Evolutionary conservation across 1,140 invertebrate species (phyloP), one percentile per base, ranked within the genome.

Genomic region (Apolygus lucorum): DNA sequence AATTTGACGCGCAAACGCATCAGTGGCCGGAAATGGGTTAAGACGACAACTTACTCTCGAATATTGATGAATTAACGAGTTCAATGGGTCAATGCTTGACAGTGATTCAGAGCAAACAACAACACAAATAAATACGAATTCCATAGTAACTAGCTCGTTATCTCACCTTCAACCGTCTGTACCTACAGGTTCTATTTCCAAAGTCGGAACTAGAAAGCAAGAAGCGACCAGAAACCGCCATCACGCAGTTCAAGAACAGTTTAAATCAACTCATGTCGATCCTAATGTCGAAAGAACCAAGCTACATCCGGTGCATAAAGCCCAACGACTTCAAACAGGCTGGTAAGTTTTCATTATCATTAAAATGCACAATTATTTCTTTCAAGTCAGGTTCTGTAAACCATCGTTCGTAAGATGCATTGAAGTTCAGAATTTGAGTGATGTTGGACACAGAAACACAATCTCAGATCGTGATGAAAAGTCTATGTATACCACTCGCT

Each of bases 241-340:
- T 90, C 54, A 93, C 91, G 1, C 92, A 95, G 79, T 96, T 96
- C 79, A 94, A 90, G 76, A 88, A 85, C 68, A 94, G 91, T 54
- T 79, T 96, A 49, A 88, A 88, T 74, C 86, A 93, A 75, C 81
- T 95, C 11, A 91, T 95, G 85, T 88, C 87, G 52, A 94, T 92
- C 71, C 81, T 94, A 2, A 89, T 89, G 84, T 87, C 86, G 73
- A 94, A 95, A 79, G 90, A 94, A 76, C 92, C 92, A 0, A 93
- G 90, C n/a, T 95, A 95, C 76, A 90, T 95, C 70, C 82, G 92
- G n/a, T 94, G 91, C 78, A 95, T 95, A 74, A 94, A 94, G 75
- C 91, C 92, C 0, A 95, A 94, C 75, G 90, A 93, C 74, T 82
- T 80, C 76, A 91, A 90, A 76, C 82, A 79, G 72, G 74, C 87